Evolutionary conservation across 2,113 vertebrate species (phyloP).

Genomic region (Protobothrops flavoviridis): DNA sequence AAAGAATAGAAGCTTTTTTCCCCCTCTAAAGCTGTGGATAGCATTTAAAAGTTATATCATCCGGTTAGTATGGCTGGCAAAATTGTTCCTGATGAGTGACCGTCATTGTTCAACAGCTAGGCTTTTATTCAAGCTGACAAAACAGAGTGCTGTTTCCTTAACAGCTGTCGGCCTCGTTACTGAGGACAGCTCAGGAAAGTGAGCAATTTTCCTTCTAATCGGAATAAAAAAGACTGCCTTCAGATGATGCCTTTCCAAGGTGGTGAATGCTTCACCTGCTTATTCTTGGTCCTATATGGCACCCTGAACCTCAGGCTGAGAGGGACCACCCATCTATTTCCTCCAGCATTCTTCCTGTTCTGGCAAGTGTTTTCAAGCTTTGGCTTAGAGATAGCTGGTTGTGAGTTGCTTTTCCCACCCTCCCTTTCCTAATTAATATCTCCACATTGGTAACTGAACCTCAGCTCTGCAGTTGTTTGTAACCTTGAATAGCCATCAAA

Average conservation of each 20-base stretch:
- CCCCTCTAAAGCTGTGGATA: background rate
- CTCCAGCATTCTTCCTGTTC: background rate
- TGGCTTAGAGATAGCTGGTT: background rate
- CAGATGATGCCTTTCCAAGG: background rate
- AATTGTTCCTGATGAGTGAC: background rate
- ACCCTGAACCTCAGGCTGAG: background rate
- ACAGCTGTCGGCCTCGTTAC: slow-evolving; percentile 9
- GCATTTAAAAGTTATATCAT: background rate
- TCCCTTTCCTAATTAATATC: background rate
- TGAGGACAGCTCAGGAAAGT: slow-evolving; percentile 19
- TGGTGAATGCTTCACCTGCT: background rate
- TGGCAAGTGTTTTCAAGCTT: background rate
- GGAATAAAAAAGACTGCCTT: slow-evolving; percentile 30
- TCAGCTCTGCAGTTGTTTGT: background rate
- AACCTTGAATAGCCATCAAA: background rate
- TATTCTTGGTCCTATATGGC: background rate
- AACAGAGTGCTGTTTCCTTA: background rate
- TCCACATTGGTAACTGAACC: background rate
- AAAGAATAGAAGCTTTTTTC: background rate
- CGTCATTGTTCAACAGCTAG: background rate
- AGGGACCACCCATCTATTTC: background rate
- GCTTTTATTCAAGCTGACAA: background rate
- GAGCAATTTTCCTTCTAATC: background rate
- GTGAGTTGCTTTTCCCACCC: background rate
- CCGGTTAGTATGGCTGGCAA: background rate